Conservation (phyloP, 1,140 invertebrate species). For the Oryctes rhinoceros region DNA sequence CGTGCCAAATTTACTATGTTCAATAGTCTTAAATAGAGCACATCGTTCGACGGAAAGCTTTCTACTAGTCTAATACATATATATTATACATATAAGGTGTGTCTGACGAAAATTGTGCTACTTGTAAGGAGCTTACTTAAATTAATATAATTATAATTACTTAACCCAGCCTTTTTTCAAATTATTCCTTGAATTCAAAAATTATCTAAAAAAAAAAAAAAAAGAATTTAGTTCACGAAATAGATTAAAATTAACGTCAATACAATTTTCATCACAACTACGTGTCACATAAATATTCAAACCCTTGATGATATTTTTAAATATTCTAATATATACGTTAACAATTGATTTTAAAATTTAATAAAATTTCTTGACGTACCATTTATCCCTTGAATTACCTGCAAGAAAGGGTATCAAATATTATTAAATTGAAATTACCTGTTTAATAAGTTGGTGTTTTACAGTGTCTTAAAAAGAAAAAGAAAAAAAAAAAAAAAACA, state of each 20-base stretch:
- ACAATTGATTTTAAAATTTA: constrained; percentile 1
- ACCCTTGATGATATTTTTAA: background rate
- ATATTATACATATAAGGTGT: constrained; percentile 26
- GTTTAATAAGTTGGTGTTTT: background rate
- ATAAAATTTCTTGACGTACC: constrained; percentile 19
- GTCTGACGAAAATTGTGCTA: background rate
- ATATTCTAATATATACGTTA: background rate
- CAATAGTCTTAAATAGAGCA: constrained; percentile 12
- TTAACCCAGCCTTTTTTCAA: background rate
- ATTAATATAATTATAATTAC: constrained; percentile 7
- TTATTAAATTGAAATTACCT: constrained; percentile 1
- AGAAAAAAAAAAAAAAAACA: no score
- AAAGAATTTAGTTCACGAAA: no score
- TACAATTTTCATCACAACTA: background rate
- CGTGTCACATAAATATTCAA: constrained; percentile 14
- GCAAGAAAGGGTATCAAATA: constrained; percentile 14
- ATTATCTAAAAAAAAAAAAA: no score
- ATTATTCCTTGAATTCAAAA: no score
- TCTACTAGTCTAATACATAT: constrained; percentile 16
- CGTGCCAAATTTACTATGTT: constrained; percentile 26
- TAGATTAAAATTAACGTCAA: background rate
- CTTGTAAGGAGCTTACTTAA: background rate
- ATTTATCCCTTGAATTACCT: constrained; percentile 22
- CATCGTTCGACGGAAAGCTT: constrained; percentile 27
- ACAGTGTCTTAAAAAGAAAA: no score